A percentile compares a stretch with the other conserved stretches of the same genome.
Evolutionary conservation across 2,888 invertebrate genomes (phyloP).

Genomic region (Pseudanteris insignis): DNA sequence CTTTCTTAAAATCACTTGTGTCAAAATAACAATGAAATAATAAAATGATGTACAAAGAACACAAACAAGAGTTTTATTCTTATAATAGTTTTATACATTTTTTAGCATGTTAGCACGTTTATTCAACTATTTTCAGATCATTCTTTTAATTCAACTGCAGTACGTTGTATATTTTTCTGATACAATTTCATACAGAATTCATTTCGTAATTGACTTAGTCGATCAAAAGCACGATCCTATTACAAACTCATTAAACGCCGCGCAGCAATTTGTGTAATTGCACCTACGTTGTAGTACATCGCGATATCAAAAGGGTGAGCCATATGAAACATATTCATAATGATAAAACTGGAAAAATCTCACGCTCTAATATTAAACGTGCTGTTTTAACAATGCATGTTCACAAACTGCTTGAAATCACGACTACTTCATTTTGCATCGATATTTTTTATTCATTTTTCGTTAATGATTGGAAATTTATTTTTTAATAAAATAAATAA

Average conservation of each 20-base stretch:
- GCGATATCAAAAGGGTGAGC: conserved; percentile 43
- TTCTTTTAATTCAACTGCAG: no score
- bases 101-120: no score
- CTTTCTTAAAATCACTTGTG: conserved; percentile 66
- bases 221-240: conserved; percentile 53
- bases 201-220: conserved; percentile 53
- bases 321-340: conserved; percentile 34
- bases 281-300: conserved; percentile 38
- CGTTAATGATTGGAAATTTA: no score
- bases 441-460: no score
- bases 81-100: no score
- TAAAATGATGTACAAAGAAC: conserved; percentile 64
- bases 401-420: no score
- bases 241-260: conserved; percentile 49
- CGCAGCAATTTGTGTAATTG: conserved; percentile 45
- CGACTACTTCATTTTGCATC: no score
- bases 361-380: no score
- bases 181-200: conserved; percentile 41
- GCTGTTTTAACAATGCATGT: no score
- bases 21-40: conserved; percentile 65
- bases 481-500: background rate
- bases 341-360: conserved; percentile 35
- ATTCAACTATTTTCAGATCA: no score
- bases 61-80: conserved; percentile 43
- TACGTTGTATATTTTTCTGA: conserved; percentile 23